Conservation (phyloP, 2,888 invertebrate species). For the Protodeltote pygarga region DNA sequence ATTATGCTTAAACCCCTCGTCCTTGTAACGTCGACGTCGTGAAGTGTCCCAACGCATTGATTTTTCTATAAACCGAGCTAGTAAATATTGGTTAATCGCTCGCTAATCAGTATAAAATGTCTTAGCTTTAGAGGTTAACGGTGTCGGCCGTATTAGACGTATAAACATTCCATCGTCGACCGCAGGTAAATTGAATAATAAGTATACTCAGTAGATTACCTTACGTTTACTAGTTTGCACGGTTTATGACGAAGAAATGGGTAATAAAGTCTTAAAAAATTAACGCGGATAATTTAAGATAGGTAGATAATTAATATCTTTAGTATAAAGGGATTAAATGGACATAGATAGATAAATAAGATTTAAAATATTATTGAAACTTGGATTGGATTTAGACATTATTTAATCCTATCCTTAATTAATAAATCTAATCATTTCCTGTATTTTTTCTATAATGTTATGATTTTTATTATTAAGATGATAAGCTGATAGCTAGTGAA, state of each 20-base stretch:
- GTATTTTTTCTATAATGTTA: slow-evolving; percentile 1
- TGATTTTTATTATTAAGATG: slow-evolving; percentile 17
- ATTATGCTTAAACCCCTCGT: slow-evolving; percentile 13
- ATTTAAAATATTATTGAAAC: too few species aligned
- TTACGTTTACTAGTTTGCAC: too few species aligned
- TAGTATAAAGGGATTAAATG: neutral
- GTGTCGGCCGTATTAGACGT: slow-evolving; percentile 30
- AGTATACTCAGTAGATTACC: slow-evolving; percentile 6
- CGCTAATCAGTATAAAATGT: slow-evolving; percentile 40
- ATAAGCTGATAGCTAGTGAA: neutral
- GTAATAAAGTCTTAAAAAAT: neutral
- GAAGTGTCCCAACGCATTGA: slow-evolving; percentile 61
- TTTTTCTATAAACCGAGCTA: slow-evolving; percentile 69
- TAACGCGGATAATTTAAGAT: slow-evolving; percentile 9
- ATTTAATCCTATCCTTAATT: neutral
- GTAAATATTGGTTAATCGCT: slow-evolving; percentile 62
- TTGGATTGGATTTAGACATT: too few species aligned
- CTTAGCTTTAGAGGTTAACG: slow-evolving; percentile 36
- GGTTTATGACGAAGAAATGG: neutral
- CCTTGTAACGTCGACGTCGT: slow-evolving; percentile 26
- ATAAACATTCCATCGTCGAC: slow-evolving; percentile 31
- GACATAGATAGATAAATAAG: too few species aligned
- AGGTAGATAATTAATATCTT: slow-evolving; percentile 8
- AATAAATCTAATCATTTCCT: slow-evolving; percentile 8
- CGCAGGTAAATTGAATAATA: neutral